Evolutionary conservation across 2,888 invertebrate genomes (phyloP).

Genomic region (Leptarthrus brevirostris): DNA sequence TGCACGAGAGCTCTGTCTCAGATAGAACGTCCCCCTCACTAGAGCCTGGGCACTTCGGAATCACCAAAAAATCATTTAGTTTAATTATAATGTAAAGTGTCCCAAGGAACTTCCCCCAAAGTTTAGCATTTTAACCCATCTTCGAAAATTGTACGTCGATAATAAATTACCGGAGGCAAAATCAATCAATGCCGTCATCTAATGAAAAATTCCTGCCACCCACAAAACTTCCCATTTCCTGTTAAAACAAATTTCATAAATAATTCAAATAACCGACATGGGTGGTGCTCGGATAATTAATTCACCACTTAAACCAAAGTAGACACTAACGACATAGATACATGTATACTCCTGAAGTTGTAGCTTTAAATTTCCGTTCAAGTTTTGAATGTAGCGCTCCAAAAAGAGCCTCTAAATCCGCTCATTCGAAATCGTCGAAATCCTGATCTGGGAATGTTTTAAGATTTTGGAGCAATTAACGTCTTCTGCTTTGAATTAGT

Average conservation of each 20-base stretch:
- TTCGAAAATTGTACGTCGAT: no score
- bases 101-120: no score
- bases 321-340: no score
- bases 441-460: no score
- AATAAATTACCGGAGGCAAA: conserved; percentile 7
- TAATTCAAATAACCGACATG: conserved; percentile 21
- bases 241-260: conserved; percentile 30
- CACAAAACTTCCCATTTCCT: conserved; percentile 15
- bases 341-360: background rate
- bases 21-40: no score
- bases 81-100: no score
- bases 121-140: no score
- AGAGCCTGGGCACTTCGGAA: no score
- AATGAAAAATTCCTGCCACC: conserved; percentile 32
- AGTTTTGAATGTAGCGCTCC: background rate
- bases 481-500: conserved; percentile 32
- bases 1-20: no score
- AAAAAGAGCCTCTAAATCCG: background rate
- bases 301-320: conserved; percentile 29
- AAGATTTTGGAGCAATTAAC: conserved; percentile 30
- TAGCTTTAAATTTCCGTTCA: conserved; percentile 2
- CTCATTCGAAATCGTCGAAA: no score
- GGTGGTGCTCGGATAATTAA: conserved; percentile 29
- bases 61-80: no score
- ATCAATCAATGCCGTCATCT: conserved; percentile 32